Base-by-base conservation (phyloP, 2,888 invertebrate genomes). In the Linnaemya tessellans region DNA sequence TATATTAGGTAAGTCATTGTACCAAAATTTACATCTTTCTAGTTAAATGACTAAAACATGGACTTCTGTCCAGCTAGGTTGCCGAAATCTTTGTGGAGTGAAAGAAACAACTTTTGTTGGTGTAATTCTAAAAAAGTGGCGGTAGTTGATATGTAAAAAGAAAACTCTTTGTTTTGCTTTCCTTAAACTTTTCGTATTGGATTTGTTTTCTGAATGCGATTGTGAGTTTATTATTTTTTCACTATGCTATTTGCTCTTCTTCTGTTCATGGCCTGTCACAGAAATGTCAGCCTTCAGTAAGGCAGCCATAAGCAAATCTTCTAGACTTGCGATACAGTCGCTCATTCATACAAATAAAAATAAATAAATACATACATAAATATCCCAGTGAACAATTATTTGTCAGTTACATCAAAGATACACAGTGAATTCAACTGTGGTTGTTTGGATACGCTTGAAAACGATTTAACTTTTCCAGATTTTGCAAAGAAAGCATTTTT, bases 231-330 rank as follows among this genome's bases (percentile, higher is more conserved):
- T 30, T 85, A 67, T 41, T 51, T 65, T 68, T 64, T 49, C 22
- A 38, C 46, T 65, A 41, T 56, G 35, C 41, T 58, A 58, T 65
- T 82, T 67, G 49, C 67, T 65, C 20, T 49, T 46, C 56, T 74
- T 90, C 89, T 90, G 89, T 89, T 89, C 90, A 89, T 89, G 88
- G 89, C 86, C 88, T 90, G 90, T 90, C 90, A 90, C 87, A 90
- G 75, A 89, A 90, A 90, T 90, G 90, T 91, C 91, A 90, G 90
- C 88, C 90, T 84, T 86, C 84, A 87, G 89, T 89, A 87, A 86
- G 82, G 80, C 83, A 86, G 67, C 80, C 73, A 85, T 85, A 87
- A 87, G 87, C 80, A 87, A 87, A 87, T 85, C 83, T 83, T 86
- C 54, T 77, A 83, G 80, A 84, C 83, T 86, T 86, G 58, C 75